phyloP scores from a whole-genome alignment of 2,113 vertebrate species.

The Hippopotamus amphibius region DNA sequence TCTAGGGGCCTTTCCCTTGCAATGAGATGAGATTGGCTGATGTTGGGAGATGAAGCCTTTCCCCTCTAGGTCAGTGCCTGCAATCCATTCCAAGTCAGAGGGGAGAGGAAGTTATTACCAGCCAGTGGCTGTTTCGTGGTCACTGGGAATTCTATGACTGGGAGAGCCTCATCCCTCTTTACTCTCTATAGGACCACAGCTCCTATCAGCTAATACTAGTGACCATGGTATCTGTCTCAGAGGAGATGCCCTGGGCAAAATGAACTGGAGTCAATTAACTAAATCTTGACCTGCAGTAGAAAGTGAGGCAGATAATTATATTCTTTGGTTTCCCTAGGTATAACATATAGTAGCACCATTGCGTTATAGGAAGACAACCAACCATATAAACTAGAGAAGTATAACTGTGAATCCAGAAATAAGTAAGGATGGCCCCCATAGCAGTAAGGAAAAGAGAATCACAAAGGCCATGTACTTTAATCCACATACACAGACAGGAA shows the following conservation, averaged over 20 bases:
- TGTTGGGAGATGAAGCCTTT: constrained; percentile 84
- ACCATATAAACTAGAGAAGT: constrained; percentile 10
- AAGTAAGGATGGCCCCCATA: background rate
- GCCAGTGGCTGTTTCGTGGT: constrained; percentile 76
- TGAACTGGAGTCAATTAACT: constrained; percentile 79
- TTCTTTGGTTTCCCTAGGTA: constrained; percentile 52
- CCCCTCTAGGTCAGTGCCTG: constrained; percentile 82
- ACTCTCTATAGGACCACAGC: constrained; percentile 50
- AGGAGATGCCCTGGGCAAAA: constrained; percentile 71
- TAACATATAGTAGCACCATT: constrained; percentile 42
- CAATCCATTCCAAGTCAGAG: constrained; percentile 83
- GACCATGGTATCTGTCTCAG: constrained; percentile 67
- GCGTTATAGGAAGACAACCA: constrained; percentile 48
- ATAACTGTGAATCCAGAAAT: constrained; percentile 35
- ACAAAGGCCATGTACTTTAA: background rate
- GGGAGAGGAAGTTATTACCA: constrained; percentile 83
- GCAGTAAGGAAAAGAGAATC: background rate
- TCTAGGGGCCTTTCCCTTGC: constrained; percentile 80
- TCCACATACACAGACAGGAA: background rate
- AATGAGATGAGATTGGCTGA: constrained; percentile 84
- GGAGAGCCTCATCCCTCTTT: constrained; percentile 75
- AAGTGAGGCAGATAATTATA: constrained; percentile 71
- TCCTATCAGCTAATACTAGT: constrained; percentile 54
- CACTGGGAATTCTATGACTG: constrained; percentile 80
- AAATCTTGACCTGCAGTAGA: constrained; percentile 72